Evolutionary conservation across 2,113 vertebrate genomes (phyloP), one percentile per base, ranked within the genome.

Genomic region (Uropsilus gracilis): DNA sequence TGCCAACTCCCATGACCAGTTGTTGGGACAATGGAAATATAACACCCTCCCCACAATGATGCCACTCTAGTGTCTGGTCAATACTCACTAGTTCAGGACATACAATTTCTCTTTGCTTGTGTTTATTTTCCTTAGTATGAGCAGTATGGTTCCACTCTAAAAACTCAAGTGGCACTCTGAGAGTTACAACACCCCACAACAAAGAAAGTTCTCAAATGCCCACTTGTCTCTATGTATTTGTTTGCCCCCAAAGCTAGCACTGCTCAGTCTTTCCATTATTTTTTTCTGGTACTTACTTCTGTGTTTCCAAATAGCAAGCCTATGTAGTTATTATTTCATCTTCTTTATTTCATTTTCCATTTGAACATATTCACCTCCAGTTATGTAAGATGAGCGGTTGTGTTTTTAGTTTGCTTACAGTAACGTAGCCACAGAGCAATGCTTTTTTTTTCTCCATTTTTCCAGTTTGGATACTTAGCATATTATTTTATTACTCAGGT

Each of bases 401-500:
- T 66, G 50, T 42, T 76, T 82, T 55, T 34, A 78, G 28, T 3
- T 39, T 57, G 28, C 20, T 85, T 59, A 34, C 3, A 59, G 20
- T 22, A 50, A 72, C 34, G 22, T 44, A n/a, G 55, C 78, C 39
- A 92, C 24, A 90, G 77, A 92, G 26, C 13, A 46, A 63, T 71
- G 37, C 42, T n/a, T 42, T 78, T 57, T 24, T 50, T 28, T 3
- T 90, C 11, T 55, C 55, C n/a, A 5, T 50, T 71, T 86, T 91
- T 77, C 66, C 69, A 63, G 34, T 86, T 68, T 89, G 34, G 10
- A 39, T 69, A 76, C 81, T 75, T 55, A 92, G 68, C 46, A 53
- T 16, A 22, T 78, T 95, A n/a, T 78, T 50, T 89, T 39, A 92
- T 83, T 42, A 39, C 34, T 93, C 46, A 39, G 18, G 50, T 86